Base-by-base conservation (phyloP, 2,797 vertebrate genomes). In the Carapus acus region DNA sequence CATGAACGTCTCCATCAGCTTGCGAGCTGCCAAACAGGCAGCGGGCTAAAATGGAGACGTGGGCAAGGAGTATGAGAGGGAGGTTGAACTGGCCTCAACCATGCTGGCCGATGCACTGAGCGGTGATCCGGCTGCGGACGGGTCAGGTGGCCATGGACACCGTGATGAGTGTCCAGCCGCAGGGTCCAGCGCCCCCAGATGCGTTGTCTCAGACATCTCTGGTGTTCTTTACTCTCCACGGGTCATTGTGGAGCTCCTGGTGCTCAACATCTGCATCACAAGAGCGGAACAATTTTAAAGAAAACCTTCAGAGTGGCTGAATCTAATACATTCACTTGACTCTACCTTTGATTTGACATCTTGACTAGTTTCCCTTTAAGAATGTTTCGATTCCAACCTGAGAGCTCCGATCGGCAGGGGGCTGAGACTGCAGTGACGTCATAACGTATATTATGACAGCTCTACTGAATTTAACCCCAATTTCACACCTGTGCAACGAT, bases 51-150 rank as follows among this genome's bases (percentile, higher is more conserved):
- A 63, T 54, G 36, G 48, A 62, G 19, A 66, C 27, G 17, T 18
- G 42, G n/a, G n/a, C n/a, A n/a, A 42, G 45, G 18, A 22, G 39
- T 41, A 53, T 1, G 8, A 29, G 42, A 41, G 29, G 16, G 17
- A 54, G 8, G 38, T 55, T 52, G 20, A 16, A 62, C 42, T 8
- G 7, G 6, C 40, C 29, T 50, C 18, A 9, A 27, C 15, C 8
- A 40, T 36, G 38, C 37, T 14, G 16, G 23, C 37, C 47, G 65
- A 48, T 21, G 44, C 71, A 48, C 45, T 67, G 62, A n/a, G 7
- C 41, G 44, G 56, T 27, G 42, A 65, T 54, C 18, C 3, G 15
- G 44, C 60, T 56, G 59, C 57, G 73, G 68, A 68, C 48, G 31
- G 62, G 58, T 6, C 51, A 13, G 55, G 54, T 34, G 2, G 31